Conservation (phyloP, 2,113 vertebrate genomes). For the Grus americana region DNA sequence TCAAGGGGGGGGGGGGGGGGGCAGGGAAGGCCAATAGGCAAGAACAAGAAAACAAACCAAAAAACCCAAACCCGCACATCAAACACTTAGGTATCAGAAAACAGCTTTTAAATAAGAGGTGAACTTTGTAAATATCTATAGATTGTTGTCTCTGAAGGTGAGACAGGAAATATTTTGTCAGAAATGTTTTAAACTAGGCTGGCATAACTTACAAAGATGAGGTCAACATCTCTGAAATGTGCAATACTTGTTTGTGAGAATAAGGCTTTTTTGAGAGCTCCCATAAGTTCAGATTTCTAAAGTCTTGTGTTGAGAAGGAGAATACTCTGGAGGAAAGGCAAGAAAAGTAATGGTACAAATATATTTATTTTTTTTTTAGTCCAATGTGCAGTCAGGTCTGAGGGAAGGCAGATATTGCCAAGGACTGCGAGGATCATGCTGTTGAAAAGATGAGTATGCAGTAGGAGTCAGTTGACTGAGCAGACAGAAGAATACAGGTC, state of each 20-base stretch:
- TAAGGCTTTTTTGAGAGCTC: neutral
- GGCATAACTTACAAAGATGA: neutral
- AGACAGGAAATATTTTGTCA: neutral
- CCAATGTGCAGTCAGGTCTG: neutral
- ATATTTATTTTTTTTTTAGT: neutral
- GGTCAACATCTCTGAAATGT: neutral
- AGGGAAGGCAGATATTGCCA: neutral
- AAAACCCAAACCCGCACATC: neutral
- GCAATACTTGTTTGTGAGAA: neutral
- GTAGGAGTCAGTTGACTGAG: neutral
- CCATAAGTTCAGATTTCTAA: neutral
- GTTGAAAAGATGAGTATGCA: neutral
- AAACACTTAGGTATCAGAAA: neutral
- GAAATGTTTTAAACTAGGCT: neutral
- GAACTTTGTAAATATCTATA: neutral
- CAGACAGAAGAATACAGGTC: neutral
- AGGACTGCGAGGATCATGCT: neutral
- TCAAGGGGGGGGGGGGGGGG: fast-evolving
- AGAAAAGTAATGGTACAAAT: neutral
- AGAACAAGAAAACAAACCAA: neutral
- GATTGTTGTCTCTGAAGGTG: neutral
- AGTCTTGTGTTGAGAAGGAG: neutral
- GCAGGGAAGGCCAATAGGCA: neutral
- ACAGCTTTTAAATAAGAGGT: neutral
- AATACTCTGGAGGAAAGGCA: neutral